Evolutionary conservation across 1,140 invertebrate genomes (phyloP).

Genomic region (Bombus superbus): DNA sequence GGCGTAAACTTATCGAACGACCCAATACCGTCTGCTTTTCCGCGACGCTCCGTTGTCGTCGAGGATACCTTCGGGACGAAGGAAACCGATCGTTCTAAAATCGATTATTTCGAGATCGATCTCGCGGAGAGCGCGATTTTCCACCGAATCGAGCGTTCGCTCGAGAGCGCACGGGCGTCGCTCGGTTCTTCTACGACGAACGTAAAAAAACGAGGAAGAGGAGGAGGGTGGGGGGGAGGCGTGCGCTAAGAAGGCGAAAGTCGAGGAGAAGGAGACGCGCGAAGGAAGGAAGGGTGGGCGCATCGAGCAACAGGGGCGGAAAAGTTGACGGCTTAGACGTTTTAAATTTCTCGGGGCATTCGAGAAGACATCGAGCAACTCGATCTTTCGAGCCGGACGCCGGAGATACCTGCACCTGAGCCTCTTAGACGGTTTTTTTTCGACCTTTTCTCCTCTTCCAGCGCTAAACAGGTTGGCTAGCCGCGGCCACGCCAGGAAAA

Average conservation of each 20-base stretch:
- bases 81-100: neutral
- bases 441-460: neutral
- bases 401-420: slow-evolving; percentile 79
- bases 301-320: slow-evolving; percentile 65
- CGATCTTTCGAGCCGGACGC: slow-evolving; percentile 81
- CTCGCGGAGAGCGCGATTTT: neutral
- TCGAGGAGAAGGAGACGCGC: neutral
- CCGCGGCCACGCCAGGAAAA: slow-evolving; percentile 5
- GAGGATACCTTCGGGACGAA: too few species aligned
- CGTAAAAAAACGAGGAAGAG: neutral
- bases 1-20: too few species aligned
- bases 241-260: neutral
- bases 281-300: neutral
- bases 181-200: neutral
- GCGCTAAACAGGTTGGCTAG: slow-evolving; percentile 57
- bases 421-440: slow-evolving; percentile 75
- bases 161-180: neutral
- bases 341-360: slow-evolving; percentile 80
- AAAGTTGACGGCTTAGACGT: slow-evolving; percentile 79
- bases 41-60: neutral
- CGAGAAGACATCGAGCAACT: slow-evolving; percentile 79
- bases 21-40: too few species aligned
- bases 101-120: neutral
- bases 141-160: neutral
- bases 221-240: rapidly evolving